These are phyloP conservation scores for Ophion costatus DNA, from an alignment of 2,888 invertebrate genomes.

Conservation along the genomic window DNA sequence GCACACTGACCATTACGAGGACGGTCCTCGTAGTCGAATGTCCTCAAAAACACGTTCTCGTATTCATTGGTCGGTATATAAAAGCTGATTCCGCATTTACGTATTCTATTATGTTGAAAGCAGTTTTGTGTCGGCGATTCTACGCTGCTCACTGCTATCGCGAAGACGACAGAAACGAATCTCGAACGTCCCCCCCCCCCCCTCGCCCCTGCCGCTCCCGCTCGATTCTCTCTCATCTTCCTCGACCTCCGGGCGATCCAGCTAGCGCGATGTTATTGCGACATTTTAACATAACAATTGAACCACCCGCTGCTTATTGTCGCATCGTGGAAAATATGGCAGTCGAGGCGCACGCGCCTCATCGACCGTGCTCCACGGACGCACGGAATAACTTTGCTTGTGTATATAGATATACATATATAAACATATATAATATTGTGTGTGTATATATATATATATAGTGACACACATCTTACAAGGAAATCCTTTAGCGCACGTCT, in stretches of 20 bases:
- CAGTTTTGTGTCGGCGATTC: constrained; percentile 65
- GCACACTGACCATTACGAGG: too few species aligned
- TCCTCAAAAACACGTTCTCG: not conserved
- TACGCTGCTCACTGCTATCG: constrained; percentile 50
- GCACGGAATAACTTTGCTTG: constrained; percentile 21
- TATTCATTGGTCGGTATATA: constrained; percentile 31
- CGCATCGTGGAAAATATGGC: constrained; percentile 67
- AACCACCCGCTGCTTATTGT: constrained; percentile 71
- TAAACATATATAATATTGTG: not conserved
- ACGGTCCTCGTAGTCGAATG: too few species aligned
- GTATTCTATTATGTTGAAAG: constrained; percentile 75
- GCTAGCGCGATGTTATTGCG: constrained; percentile 70
- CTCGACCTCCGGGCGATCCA: constrained; percentile 18
- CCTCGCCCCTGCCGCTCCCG: not conserved
- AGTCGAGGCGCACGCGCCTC: constrained; percentile 37
- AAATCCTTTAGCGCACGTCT: too few species aligned
- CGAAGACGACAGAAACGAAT: constrained; percentile 58
- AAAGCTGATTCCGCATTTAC: constrained; percentile 74
- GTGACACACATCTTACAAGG: too few species aligned
- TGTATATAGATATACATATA: constrained; percentile 8
- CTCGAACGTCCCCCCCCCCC: constrained; percentile 13
- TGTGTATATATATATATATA: too few species aligned
- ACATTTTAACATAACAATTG: constrained; percentile 75
- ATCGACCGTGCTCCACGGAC: constrained; percentile 10
- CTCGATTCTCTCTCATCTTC: not conserved